A percentile compares a stretch with the other conserved stretches of the same genome.
Conservation (phyloP, 2,888 invertebrate species). For the Ichneumoninae sp. region DNA sequence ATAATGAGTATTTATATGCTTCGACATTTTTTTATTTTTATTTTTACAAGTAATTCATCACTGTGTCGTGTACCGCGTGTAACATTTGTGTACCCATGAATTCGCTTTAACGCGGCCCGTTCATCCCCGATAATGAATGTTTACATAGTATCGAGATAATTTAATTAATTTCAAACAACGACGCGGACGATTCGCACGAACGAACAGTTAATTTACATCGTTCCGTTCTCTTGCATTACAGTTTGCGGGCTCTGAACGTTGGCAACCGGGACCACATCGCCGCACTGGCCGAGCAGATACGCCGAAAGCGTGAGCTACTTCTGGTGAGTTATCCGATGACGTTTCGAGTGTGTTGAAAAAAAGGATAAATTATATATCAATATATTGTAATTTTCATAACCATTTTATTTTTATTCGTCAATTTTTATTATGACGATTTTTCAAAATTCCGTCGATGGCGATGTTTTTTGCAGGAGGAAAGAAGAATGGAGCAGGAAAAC, state of each 20-base stretch:
- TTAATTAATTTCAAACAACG: constrained; percentile 45
- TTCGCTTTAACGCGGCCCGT: constrained; percentile 4
- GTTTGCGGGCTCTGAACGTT: constrained; percentile 72
- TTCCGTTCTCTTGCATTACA: constrained; percentile 61
- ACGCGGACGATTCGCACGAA: not conserved
- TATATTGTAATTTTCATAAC: not conserved
- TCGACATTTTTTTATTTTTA: not conserved
- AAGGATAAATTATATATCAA: not conserved
- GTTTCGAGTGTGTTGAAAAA: not conserved
- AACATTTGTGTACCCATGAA: not conserved
- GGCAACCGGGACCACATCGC: constrained; percentile 77
- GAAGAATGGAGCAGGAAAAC: constrained; percentile 88
- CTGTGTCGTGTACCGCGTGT: not conserved
- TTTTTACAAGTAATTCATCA: not conserved
- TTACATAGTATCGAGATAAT: constrained; percentile 40
- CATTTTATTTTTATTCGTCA: not conserved
- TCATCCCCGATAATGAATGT: constrained; percentile 41
- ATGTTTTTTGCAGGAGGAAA: constrained; percentile 85
- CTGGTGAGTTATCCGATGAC: constrained; percentile 73
- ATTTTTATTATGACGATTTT: not conserved
- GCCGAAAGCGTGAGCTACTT: constrained; percentile 75
- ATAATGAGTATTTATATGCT: not conserved
- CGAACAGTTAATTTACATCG: not conserved
- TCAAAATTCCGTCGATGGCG: not conserved
- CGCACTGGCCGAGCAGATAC: constrained; percentile 79